Base-by-base conservation (phyloP, 2,888 invertebrate species). In the Eupithecia vulgata region DNA sequence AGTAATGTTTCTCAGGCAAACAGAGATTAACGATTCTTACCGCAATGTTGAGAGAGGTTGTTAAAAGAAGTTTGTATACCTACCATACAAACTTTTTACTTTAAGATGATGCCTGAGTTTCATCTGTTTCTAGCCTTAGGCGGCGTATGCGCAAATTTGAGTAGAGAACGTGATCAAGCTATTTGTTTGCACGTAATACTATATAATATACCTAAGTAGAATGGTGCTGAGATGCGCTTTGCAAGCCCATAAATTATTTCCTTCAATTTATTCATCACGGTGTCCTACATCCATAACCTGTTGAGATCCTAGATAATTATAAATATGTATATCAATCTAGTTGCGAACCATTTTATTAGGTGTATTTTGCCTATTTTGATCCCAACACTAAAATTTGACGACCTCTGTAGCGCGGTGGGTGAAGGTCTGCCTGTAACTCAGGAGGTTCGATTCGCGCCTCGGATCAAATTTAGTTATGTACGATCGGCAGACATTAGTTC, bases 161-260 rank as follows among this genome's bases (percentile, higher is more conserved):
- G 64, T 62, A 62, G 45, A 76, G 75, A 79, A 89, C 90, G 89
- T 90, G 90, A 86, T 82, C 76, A 30, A 77, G 80, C 83, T 81
- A 87, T 90, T 89, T 85, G 83, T 81, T 79, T 67, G 79, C 78
- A 81, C 76, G 30, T 21, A 52, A 52, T 52, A 52, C 48, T 12
- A 45, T 10, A 6, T 2, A 1, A 8, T 42, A 45, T n/a, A 45
- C 12, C 6, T 45, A 30, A 30, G 30, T 12, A 45, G 45, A 79
- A 76, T 74, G 81, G 7, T 42, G 8, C 40, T 40, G 78, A 81
- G 82, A 82, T 81, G 81, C 78, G 78, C 81, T 79, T 80, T 82
- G 78, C 67, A 65, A 67, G 76, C 73, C 71, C 74, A 79, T 79
- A 78, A 81, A 78, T 79, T 81, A 80, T 84, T 86, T 80, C 77